Conservation (phyloP, 1,140 invertebrate genomes). For the Charaxes varanes region DNA sequence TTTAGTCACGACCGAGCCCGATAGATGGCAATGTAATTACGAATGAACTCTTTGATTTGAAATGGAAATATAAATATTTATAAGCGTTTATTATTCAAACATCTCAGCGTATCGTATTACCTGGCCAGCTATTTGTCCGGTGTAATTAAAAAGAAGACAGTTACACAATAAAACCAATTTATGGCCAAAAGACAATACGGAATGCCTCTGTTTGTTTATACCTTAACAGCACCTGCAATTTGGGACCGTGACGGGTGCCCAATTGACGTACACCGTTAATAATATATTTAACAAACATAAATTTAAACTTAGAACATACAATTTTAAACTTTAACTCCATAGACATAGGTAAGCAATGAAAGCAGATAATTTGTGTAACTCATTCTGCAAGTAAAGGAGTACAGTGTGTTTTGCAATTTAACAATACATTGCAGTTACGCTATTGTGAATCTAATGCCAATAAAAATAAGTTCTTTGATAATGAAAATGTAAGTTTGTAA, state of each 20-base stretch:
- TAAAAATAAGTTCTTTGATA: neutral
- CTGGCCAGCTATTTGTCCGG: too few relatives aligned
- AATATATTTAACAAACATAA: constrained; percentile 1
- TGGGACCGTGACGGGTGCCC: constrained; percentile 12
- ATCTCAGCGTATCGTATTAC: neutral
- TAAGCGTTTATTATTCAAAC: too few relatives aligned
- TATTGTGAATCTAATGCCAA: neutral
- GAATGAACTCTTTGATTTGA: too few relatives aligned
- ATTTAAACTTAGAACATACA: too few relatives aligned
- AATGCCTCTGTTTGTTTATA: constrained; percentile 2
- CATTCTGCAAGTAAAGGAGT: constrained; percentile 2
- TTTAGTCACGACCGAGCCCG: too few relatives aligned
- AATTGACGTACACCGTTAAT: constrained; percentile 14
- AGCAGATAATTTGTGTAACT: constrained; percentile 1
- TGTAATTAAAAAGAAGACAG: too few relatives aligned
- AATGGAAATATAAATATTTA: too few relatives aligned
- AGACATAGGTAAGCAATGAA: neutral
- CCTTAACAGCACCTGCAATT: constrained; percentile 16
- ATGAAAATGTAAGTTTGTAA: neutral
- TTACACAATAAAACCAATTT: constrained; percentile 2
- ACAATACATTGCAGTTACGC: neutral
- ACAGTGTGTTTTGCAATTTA: neutral
- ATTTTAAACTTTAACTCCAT: neutral
- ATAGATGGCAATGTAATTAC: too few relatives aligned
- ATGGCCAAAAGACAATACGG: constrained; percentile 3